Evolutionary conservation across 2,797 vertebrate genomes (phyloP).

Genomic region (Phalanger gymnotis): DNA sequence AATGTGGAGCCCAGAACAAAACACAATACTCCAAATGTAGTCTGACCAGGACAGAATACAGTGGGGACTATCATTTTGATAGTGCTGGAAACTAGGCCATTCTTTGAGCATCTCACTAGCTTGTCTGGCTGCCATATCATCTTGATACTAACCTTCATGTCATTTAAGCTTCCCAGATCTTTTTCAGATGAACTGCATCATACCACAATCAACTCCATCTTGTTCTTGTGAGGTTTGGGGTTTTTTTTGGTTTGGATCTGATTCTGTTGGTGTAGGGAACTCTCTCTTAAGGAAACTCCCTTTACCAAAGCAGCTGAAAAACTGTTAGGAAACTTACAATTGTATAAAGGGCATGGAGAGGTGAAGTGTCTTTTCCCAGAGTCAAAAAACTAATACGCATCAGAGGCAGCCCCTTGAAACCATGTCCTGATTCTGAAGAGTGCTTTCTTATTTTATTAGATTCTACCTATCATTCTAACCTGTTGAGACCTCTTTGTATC

Average conservation of each 20-base stretch:
- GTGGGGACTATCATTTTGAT: background rate
- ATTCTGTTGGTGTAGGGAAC: background rate
- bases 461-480: background rate
- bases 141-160: background rate
- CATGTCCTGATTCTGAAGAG: background rate
- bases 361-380: background rate
- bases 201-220: background rate
- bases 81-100: background rate
- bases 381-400: background rate
- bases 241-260: background rate
- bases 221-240: background rate
- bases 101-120: background rate
- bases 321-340: background rate
- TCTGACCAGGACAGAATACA: background rate
- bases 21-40: background rate
- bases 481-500: background rate
- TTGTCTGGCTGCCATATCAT: background rate
- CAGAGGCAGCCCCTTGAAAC: background rate
- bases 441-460: background rate
- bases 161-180: background rate
- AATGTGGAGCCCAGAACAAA: background rate
- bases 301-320: background rate
- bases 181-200: background rate
- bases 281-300: background rate
- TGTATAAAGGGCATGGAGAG: background rate